Conservation (phyloP, 2,113 vertebrate species). For the Psammodynastes pulverulentus region DNA sequence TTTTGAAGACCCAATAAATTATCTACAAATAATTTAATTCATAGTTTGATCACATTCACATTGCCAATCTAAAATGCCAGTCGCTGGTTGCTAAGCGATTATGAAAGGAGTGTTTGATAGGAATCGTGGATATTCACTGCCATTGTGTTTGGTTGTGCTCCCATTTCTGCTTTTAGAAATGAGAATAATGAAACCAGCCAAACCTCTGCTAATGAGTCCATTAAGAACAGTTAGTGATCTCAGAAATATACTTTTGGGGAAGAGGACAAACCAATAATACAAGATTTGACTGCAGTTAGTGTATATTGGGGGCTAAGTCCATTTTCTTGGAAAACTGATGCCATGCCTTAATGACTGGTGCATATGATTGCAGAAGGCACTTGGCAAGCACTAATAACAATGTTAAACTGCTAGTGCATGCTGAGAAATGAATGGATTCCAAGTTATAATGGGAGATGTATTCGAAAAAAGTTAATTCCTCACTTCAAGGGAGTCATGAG, state of each 20-base stretch:
- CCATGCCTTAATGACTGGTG: neutral
- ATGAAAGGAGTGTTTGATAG: neutral
- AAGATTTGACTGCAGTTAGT: conserved; percentile 13
- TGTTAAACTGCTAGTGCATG: neutral
- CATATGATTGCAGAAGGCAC: neutral
- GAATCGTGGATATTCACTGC: conserved; percentile 13
- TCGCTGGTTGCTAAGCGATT: conserved; percentile 39
- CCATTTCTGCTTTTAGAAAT: conserved; percentile 7
- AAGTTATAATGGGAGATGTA: neutral
- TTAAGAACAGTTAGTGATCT: neutral
- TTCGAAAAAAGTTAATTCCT: neutral
- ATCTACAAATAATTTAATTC: conserved; percentile 39
- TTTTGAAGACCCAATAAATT: conserved; percentile 22
- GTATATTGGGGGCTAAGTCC: neutral
- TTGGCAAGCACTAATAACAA: neutral
- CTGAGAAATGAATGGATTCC: neutral
- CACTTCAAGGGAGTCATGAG: neutral
- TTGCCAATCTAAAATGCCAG: neutral
- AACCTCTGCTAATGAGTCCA: neutral
- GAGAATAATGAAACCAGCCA: conserved; percentile 1
- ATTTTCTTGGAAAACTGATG: neutral
- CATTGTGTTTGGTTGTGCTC: neutral
- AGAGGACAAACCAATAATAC: neutral
- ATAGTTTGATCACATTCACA: conserved; percentile 25
- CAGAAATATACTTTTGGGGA: conserved; percentile 3